Percentiles rank a stretch among this genome's conserved stretches.
phyloP scores from a whole-genome alignment of 2,797 vertebrate species.

The Enteromius treurensis region DNA sequence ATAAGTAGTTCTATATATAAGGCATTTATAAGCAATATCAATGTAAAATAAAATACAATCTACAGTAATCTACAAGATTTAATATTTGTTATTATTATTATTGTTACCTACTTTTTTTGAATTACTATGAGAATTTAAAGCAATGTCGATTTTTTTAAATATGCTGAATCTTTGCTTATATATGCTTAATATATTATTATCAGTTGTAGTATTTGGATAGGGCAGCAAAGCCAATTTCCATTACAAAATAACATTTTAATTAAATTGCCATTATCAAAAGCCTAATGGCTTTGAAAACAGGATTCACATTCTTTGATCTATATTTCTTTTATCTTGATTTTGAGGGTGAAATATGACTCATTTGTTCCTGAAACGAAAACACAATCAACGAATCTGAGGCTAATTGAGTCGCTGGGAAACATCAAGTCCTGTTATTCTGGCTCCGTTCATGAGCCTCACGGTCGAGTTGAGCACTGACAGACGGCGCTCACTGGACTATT shows the following conservation, averaged over 20 bases:
- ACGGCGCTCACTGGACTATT: conserved; percentile 57
- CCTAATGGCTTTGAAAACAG: neutral
- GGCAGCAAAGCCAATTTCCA: neutral
- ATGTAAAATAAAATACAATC: no score
- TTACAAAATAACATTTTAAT: neutral
- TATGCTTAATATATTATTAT: no score
- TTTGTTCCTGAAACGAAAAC: neutral
- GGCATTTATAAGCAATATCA: no score
- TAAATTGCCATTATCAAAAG: neutral
- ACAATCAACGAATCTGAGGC: neutral
- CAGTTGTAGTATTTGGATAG: neutral
- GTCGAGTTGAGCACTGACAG: conserved; percentile 56
- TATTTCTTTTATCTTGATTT: neutral
- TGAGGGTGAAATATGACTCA: neutral
- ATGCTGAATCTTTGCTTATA: no score
- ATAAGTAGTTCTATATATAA: no score
- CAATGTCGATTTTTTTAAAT: no score
- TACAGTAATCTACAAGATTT: no score
- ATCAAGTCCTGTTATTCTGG: neutral
- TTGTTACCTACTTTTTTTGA: no score
- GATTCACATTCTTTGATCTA: neutral
- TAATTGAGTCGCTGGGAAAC: conserved; percentile 21
- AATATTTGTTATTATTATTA: no score
- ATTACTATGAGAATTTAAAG: no score
- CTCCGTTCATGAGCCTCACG: conserved; percentile 42